Base-by-base conservation (phyloP, 2,888 invertebrate species). In the Orthosia gothica region DNA sequence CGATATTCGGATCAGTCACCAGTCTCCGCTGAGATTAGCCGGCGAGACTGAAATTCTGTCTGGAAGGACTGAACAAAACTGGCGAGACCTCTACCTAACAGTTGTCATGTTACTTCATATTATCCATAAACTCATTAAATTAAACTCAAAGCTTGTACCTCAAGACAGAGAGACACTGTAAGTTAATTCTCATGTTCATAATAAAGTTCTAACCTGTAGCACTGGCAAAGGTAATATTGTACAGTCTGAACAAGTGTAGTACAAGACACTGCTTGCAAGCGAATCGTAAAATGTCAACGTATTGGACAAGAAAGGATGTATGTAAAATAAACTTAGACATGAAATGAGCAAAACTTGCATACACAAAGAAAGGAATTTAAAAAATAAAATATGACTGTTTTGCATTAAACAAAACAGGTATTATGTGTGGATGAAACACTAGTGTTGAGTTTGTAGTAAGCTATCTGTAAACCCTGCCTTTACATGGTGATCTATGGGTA, bases 121-220 rank as follows among this genome's bases (percentile, higher is more conserved):
- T 5, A 32, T n/a, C 20, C 47, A 75, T 75, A 61, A 75, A 67
- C 13, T 13, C n/a, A 77, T 54, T 69, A 16, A 54, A 68, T 69
- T 74, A 57, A 26, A 74, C 26, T 50, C 57, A 15, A 63, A 55
- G 49, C 52, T 52, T 54, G 23, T 52, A 58, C 9, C 23, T n/a
- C n/a, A 49, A 23, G 18, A 15, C 72, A 32, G 23, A 57, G 16
- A 64, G 20, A 5, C 49, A 54, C 13, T 65, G 57, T 63, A 55
- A 77, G 49, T 77, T 73, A 77, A 65, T 61, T 61, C 12, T n/a
- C 45, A 9, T 61, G 73, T 80, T 61, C 49, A 59, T 61, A 59
- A 80, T 77, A 80, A 77, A 73, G 40, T 61, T 50, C 49, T 54
- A 55, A 61, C 71, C 55, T 70, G 11, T 50, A 49, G n/a, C 15